Evolutionary conservation across 2,888 invertebrate species (phyloP).

Genomic region (Agriopis aurantiaria): DNA sequence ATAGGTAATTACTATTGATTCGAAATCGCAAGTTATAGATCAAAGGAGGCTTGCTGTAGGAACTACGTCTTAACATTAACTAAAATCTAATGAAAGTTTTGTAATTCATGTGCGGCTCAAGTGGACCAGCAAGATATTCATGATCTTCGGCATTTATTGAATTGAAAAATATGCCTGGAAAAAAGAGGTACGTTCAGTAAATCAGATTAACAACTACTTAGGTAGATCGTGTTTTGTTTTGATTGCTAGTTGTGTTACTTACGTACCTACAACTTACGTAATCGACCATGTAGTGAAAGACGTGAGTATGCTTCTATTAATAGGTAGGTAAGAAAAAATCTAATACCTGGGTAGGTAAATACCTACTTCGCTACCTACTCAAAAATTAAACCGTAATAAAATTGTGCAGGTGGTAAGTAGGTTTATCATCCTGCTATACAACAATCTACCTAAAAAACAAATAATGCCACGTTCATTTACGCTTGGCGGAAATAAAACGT

Average conservation of each 20-base stretch:
- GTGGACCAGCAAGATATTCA: background rate
- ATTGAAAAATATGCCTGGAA: conserved; percentile 65
- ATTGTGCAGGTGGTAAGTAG: no score
- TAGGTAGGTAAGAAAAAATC: background rate
- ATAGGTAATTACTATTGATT: background rate
- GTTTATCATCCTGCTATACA: no score
- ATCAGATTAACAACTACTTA: background rate
- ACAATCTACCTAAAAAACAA: no score
- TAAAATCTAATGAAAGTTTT: background rate
- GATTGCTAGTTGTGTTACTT: no score
- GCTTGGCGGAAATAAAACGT: no score
- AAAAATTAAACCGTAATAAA: no score
- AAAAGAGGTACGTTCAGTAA: conserved; percentile 66
- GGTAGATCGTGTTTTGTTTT: no score
- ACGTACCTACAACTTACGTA: no score
- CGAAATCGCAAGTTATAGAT: background rate
- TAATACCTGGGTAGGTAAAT: background rate
- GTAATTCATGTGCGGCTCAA: background rate
- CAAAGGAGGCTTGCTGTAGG: background rate
- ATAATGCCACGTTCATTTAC: no score
- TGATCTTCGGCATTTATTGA: background rate
- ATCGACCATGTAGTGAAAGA: no score
- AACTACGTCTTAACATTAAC: background rate
- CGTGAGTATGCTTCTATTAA: no score
- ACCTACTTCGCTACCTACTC: no score